A percentile compares a stretch with the other conserved stretches of the same genome.
Conservation (phyloP, 2,113 vertebrate species). For the Brachirus orientalis region DNA sequence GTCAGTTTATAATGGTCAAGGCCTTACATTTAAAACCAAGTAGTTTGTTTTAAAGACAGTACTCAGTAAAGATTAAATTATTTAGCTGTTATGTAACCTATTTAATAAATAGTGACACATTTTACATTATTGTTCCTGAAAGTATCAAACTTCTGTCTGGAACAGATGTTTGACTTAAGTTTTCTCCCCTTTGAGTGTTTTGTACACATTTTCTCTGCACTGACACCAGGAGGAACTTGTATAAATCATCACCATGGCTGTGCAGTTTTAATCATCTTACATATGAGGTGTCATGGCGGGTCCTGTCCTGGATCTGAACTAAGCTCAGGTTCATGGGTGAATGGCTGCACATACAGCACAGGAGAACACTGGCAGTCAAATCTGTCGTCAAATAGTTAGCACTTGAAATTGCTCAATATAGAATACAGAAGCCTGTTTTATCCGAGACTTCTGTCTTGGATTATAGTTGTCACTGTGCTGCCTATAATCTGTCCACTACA, state of each 20-base stretch:
- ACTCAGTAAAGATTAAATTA: no score
- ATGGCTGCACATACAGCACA: neutral
- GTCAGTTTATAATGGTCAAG: no score
- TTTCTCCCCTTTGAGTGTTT: no score
- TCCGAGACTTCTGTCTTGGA: no score
- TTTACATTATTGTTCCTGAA: no score
- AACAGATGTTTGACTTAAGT: neutral
- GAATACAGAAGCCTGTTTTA: neutral
- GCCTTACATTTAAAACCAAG: no score
- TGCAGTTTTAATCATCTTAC: conserved; percentile 14
- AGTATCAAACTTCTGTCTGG: no score
- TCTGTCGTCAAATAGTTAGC: conserved; percentile 5
- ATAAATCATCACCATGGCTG: neutral
- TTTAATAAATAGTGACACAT: no score
- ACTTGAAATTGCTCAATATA: neutral
- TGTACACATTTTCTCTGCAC: neutral
- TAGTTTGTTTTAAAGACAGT: no score
- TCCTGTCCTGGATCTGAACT: neutral
- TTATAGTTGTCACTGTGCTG: no score
- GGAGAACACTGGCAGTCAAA: neutral
- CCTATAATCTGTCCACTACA: neutral
- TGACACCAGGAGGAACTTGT: neutral
- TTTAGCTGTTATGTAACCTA: no score
- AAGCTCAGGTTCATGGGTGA: neutral
- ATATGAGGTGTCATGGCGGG: conserved; percentile 12